A percentile compares a stretch with the other conserved stretches of the same genome.
Evolutionary conservation across 2,888 invertebrate species (phyloP).

Genomic region (Drosophila colorata): DNA sequence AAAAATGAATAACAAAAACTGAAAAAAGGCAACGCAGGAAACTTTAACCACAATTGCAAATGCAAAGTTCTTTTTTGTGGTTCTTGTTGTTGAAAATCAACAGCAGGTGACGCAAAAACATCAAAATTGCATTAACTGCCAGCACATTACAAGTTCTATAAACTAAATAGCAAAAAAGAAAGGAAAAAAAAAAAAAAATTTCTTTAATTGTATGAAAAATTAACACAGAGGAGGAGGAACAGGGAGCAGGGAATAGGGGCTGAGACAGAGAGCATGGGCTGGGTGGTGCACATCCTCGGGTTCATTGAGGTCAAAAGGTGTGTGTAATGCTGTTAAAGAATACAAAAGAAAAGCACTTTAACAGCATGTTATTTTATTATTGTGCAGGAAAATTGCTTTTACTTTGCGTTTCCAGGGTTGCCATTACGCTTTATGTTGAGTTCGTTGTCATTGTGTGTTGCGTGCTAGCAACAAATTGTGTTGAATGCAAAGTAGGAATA

Average conservation of each 20-base stretch:
- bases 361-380: constrained; percentile 11
- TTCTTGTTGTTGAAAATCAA: constrained; percentile 36
- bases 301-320: constrained; percentile 21
- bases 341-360: constrained; percentile 45
- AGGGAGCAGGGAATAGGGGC: not conserved
- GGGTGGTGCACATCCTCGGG: not conserved
- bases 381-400: constrained; percentile 25
- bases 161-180: constrained; percentile 11
- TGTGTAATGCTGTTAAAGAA: constrained; percentile 7
- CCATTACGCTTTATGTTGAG: constrained; percentile 19
- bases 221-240: constrained; percentile 14
- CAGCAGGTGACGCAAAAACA: constrained; percentile 68
- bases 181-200: constrained; percentile 6
- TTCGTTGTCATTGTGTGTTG: too few relatives aligned
- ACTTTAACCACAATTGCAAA: constrained; percentile 67
- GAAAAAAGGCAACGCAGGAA: constrained; percentile 21
- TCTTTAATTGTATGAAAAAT: constrained; percentile 62
- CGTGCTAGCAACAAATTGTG: too few relatives aligned
- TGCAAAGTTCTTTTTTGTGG: constrained; percentile 43
- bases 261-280: not conserved
- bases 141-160: constrained; percentile 33
- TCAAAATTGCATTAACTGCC: constrained; percentile 73
- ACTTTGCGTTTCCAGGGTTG: constrained; percentile 13
- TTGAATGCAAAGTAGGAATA: not conserved
- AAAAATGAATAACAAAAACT: constrained; percentile 15